Conservation (phyloP, 1,140 invertebrate genomes). For the Monochamus saltuarius region DNA sequence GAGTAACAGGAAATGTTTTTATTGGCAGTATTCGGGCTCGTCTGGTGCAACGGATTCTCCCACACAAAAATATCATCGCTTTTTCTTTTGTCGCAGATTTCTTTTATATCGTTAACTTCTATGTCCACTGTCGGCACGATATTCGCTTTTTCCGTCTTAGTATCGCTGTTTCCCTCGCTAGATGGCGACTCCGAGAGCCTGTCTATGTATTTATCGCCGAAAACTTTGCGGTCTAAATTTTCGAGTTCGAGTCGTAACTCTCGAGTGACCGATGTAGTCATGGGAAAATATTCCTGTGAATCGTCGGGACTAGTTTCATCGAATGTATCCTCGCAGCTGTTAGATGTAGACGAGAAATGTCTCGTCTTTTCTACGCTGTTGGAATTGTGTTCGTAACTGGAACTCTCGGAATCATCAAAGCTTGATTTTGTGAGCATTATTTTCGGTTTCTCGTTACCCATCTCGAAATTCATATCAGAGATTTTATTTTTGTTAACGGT, state of each 20-base stretch:
- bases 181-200: conserved; percentile 44
- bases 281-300: conserved; percentile 78
- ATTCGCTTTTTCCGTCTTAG: conserved; percentile 23
- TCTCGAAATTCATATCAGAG: conserved; percentile 47
- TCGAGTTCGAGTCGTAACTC: conserved; percentile 78
- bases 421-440: conserved; percentile 54
- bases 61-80: conserved; percentile 70
- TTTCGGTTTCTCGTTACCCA: conserved; percentile 48
- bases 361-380: conserved; percentile 30
- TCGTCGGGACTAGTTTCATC: conserved; percentile 74
- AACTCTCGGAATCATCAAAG: conserved; percentile 55
- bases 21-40: conserved; percentile 53
- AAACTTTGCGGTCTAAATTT: conserved; percentile 77
- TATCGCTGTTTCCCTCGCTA: conserved; percentile 33
- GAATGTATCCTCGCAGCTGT: conserved; percentile 46
- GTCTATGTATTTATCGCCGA: conserved; percentile 54
- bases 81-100: conserved; percentile 34
- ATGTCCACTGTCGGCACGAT: conserved; percentile 5
- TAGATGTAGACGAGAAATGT: conserved; percentile 42
- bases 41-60: conserved; percentile 71
- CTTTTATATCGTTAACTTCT: not conserved
- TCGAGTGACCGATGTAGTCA: conserved; percentile 81
- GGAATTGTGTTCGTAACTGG: conserved; percentile 32
- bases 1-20: conserved; percentile 53
- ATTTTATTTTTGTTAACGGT: conserved; percentile 62